Evolutionary conservation across 2,113 vertebrate genomes (phyloP), one percentile per base, ranked within the genome.

Genomic region (Lophotis ruficrista): DNA sequence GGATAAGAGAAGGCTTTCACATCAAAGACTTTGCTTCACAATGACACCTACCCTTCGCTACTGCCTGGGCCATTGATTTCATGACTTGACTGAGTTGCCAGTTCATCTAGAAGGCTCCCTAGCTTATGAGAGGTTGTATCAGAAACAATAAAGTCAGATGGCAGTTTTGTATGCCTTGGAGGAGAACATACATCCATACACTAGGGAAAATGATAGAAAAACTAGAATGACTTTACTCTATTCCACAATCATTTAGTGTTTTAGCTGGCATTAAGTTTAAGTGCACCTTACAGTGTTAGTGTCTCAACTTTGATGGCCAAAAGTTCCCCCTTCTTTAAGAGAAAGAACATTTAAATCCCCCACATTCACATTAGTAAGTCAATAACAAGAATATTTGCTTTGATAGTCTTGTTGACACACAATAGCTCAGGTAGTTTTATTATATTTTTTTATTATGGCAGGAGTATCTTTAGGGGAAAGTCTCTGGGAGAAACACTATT

Each of bases 381-480:
- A 89, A 35, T 89, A 92, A 82, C 77, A 83, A 75, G 50, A 79
- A 69, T 81, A 77, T 70, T 95, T 95, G 77, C 65, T 94, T 89
- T 95, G 85, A 48, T 86, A 93, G 95, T 80, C 37, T 85, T 94
- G 69, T 69, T 68, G 45, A 58, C n/a, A 80, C 25, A 91, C 43
- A 91, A 61, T 8, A 84, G 75, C 15, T 95, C 73, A 88, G 61
- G 53, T 57, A 90, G 37, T 64, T 90, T 93, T 73, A 38, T 91
- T 79, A 41, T 93, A 43, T 95, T 90, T n/a, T 90, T 91, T 94
- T 90, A 89, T 96, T 97, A 95, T 76, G 64, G 78, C 77, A 53
- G 53, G 70, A 97, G 84, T 92, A 87, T 96, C 84, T 94, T 95
- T 89, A 96, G 93, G 96, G 94, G 88, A 96, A 93, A 96, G 87